Conservation (phyloP, 2,113 vertebrate species). For the Condylura cristata region DNA sequence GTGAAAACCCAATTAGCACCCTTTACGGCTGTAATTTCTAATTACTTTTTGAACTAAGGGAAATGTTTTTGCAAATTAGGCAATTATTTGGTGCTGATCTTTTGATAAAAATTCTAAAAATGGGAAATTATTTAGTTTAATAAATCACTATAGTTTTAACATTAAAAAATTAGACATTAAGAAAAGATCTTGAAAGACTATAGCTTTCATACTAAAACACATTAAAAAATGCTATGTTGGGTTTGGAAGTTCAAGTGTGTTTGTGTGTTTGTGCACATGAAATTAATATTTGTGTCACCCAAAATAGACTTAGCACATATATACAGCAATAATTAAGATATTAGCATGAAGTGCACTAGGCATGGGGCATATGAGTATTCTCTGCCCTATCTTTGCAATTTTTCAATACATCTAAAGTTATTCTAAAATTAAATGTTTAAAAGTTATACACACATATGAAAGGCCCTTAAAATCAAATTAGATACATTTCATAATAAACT, state of each 20-base stretch:
- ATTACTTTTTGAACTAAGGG: conserved; percentile 53
- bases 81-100: conserved; percentile 49
- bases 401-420: neutral
- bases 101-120: conserved; percentile 54
- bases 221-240: neutral
- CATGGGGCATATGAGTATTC: neutral
- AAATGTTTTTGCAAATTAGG: conserved; percentile 48
- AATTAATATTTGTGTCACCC: neutral
- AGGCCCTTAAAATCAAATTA: conserved; percentile 30
- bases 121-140: conserved; percentile 50
- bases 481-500: neutral
- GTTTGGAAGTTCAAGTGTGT: neutral
- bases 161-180: conserved; percentile 22
- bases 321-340: neutral
- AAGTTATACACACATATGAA: neutral
- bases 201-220: neutral
- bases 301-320: too few species aligned
- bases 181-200: neutral
- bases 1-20: conserved; percentile 47
- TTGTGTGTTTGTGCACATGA: neutral
- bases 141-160: conserved; percentile 13
- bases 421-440: conserved; percentile 19
- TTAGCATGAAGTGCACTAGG: neutral
- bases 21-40: conserved; percentile 54
- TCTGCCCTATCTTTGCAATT: neutral